Evolutionary conservation across 2,113 vertebrate genomes (phyloP).

Genomic region (Oplegnathus fasciatus): DNA sequence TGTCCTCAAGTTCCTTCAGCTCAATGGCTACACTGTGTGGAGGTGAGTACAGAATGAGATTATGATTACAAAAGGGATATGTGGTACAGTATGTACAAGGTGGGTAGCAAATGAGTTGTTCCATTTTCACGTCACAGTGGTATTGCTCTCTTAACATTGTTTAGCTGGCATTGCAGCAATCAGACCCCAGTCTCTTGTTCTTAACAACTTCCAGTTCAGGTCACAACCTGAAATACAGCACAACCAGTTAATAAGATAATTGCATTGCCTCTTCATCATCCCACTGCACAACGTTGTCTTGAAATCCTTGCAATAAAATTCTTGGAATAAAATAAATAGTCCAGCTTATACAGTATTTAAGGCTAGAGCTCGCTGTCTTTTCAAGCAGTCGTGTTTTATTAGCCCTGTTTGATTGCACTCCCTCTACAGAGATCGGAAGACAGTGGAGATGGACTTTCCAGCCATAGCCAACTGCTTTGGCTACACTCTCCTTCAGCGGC

Average conservation of each 20-base stretch:
- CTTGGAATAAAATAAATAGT: not conserved
- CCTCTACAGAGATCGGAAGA: conserved; percentile 88
- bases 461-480: conserved; percentile 91
- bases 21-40: conserved; percentile 93
- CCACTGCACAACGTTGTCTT: not conserved
- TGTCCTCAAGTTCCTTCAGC: conserved; percentile 94
- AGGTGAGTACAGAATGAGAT: conserved; percentile 83
- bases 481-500: conserved; percentile 91
- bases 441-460: conserved; percentile 90
- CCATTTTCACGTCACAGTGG: conserved; percentile 9
- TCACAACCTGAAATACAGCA: conserved; percentile 13
- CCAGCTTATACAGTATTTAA: not conserved
- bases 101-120: not conserved
- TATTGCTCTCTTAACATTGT: not conserved
- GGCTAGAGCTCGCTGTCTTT: not conserved
- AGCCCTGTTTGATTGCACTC: conserved; percentile 29
- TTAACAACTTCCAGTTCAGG: not conserved
- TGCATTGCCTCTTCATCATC: conserved; percentile 5
- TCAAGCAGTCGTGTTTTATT: not conserved
- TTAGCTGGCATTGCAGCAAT: not conserved
- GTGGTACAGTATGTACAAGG: not conserved
- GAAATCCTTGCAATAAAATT: not conserved
- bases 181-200: not conserved
- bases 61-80: not conserved
- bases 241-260: not conserved